Conservation (phyloP, 2,113 vertebrate species). For the Dinomys branickii region DNA sequence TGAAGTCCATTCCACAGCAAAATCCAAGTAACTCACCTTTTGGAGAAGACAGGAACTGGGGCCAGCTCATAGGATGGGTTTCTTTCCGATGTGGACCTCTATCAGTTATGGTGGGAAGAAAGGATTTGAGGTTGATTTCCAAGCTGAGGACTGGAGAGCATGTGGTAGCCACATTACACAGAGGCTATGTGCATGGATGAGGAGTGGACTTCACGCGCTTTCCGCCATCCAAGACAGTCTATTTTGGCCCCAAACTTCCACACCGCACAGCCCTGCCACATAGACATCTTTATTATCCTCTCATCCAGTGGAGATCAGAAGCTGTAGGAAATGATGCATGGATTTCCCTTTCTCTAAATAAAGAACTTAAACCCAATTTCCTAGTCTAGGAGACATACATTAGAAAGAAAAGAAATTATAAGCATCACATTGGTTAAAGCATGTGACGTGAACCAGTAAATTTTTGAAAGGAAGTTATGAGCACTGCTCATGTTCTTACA, state of each 20-base stretch:
- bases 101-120: background rate
- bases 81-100: background rate
- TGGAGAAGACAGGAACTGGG: background rate
- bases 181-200: background rate
- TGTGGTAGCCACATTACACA: rapidly evolving
- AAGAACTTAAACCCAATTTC: background rate
- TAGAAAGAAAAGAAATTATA: background rate
- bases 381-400: background rate
- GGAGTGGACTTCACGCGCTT: background rate
- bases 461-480: background rate
- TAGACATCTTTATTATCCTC: background rate
- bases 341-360: background rate
- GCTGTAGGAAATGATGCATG: background rate
- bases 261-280: no score
- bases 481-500: background rate
- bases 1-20: background rate
- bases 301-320: background rate
- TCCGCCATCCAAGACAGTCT: background rate
- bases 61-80: background rate
- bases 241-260: background rate
- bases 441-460: background rate
- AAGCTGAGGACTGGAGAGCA: rapidly evolving
- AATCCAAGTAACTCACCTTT: background rate
- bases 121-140: background rate
- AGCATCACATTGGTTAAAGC: background rate